Conservation (phyloP, 35 echinoderm and acorn worm species). For the Heliocidaris tuberculata region DNA sequence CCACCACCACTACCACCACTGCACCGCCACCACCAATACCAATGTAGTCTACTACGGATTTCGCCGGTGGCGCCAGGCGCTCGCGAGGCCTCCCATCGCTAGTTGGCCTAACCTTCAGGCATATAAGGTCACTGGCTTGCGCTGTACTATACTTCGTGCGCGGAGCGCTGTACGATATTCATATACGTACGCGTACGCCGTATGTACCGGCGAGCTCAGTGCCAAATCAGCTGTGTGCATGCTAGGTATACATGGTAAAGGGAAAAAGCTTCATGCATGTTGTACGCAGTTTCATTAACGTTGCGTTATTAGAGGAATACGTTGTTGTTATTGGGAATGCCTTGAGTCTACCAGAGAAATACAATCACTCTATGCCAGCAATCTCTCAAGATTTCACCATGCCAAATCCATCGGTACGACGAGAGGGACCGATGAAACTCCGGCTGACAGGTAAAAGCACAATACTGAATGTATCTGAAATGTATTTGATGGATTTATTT, state of each 20-base stretch:
- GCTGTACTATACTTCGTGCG: background rate
- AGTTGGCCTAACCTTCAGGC: background rate
- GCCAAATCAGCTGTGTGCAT: background rate
- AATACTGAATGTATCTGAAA: background rate
- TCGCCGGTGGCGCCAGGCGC: background rate
- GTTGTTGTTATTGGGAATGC: background rate
- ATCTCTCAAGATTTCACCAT: conserved; percentile 28
- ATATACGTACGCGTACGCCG: background rate
- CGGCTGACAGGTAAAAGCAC: conserved; percentile 51
- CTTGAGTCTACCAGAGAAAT: background rate
- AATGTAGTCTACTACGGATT: background rate
- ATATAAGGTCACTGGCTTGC: background rate
- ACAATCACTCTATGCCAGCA: background rate
- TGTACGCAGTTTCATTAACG: background rate
- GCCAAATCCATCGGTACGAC: conserved; percentile 60
- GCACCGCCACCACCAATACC: background rate
- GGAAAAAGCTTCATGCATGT: no score
- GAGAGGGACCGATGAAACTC: conserved; percentile 53
- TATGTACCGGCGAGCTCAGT: background rate
- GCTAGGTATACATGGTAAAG: no score
- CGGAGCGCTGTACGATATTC: background rate
- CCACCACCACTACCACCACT: no score
- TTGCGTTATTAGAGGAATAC: background rate
- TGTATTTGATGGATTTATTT: background rate
- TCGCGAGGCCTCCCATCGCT: background rate